These are phyloP conservation scores for Aeoliscus strigatus DNA, from an alignment of 2,797 vertebrate genomes.

Conservation along the genomic window DNA sequence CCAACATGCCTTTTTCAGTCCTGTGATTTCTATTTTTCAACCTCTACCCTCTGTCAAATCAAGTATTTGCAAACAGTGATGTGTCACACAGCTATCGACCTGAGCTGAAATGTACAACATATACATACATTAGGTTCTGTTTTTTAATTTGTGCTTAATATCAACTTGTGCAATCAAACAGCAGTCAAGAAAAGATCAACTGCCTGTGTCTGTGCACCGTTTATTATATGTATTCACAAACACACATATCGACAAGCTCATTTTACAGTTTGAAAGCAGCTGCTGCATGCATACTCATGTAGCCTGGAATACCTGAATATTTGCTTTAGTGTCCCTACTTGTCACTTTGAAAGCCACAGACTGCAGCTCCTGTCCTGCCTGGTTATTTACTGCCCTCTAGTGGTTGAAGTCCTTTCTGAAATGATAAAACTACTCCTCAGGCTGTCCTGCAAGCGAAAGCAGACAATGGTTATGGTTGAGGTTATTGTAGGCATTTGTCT, in stretches of 20 bases:
- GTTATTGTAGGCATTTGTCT: too few species aligned
- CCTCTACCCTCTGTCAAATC: too few species aligned
- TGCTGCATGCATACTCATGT: conserved; percentile 19
- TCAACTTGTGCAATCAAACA: conserved; percentile 41
- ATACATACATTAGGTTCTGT: neutral
- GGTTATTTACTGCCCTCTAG: conserved; percentile 58
- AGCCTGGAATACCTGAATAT: too few species aligned
- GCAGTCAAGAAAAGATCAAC: conserved; percentile 54
- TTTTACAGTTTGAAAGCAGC: conserved; percentile 37
- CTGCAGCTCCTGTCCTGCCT: conserved; percentile 2
- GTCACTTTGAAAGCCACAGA: conserved; percentile 7
- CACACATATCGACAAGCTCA: conserved; percentile 40
- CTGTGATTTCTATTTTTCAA: too few species aligned
- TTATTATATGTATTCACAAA: conserved; percentile 52
- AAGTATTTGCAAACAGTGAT: too few species aligned
- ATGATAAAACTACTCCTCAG: too few species aligned
- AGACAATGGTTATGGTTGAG: too few species aligned
- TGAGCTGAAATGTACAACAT: too few species aligned
- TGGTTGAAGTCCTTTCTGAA: too few species aligned
- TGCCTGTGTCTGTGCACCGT: conserved; percentile 33
- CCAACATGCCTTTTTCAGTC: too few species aligned
- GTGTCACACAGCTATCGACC: too few species aligned
- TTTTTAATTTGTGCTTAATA: conserved; percentile 56
- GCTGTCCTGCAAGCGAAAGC: too few species aligned
- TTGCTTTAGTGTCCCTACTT: conserved; percentile 24